Conservation (phyloP, 2,888 invertebrate genomes). For the Frankliniella fusca region DNA sequence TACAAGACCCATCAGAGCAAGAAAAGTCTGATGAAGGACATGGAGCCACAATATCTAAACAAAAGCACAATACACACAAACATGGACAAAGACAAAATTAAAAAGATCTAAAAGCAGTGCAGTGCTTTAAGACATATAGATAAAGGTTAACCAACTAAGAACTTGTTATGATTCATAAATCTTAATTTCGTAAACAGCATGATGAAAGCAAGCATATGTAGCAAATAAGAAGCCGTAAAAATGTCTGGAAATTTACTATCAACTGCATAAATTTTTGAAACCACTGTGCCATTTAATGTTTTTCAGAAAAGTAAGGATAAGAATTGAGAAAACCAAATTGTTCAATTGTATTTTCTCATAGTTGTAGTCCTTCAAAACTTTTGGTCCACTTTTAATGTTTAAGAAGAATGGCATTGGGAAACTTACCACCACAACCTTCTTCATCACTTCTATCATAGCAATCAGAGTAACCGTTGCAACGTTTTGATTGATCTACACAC, state of each 20-base stretch:
- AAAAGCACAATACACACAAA: slow-evolving; percentile 25
- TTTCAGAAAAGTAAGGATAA: too few species aligned
- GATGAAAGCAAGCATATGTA: not conserved
- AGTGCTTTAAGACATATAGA: too few species aligned
- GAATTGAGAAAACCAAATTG: too few species aligned
- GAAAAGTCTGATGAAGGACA: slow-evolving; percentile 56
- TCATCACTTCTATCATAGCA: slow-evolving; percentile 88
- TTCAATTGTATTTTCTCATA: not conserved
- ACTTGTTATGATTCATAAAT: too few species aligned
- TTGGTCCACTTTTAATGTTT: not conserved
- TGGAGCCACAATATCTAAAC: slow-evolving; percentile 45
- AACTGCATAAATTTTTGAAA: too few species aligned
- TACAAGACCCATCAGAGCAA: slow-evolving; percentile 70
- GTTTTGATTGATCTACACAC: slow-evolving; percentile 74
- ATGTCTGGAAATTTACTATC: too few species aligned
- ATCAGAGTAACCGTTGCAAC: slow-evolving; percentile 73
- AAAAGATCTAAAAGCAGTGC: not conserved
- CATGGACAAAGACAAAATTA: not conserved
- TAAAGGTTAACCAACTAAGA: too few species aligned
- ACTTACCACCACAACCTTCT: slow-evolving; percentile 50
- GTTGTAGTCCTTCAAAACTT: too few species aligned
- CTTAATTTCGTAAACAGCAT: not conserved
- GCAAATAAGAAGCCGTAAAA: not conserved
- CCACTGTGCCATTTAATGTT: not conserved
- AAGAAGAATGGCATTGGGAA: not conserved